phyloP scores from a whole-genome alignment of 2,888 invertebrate genomes.

The Nematopogon swammerdamellus region DNA sequence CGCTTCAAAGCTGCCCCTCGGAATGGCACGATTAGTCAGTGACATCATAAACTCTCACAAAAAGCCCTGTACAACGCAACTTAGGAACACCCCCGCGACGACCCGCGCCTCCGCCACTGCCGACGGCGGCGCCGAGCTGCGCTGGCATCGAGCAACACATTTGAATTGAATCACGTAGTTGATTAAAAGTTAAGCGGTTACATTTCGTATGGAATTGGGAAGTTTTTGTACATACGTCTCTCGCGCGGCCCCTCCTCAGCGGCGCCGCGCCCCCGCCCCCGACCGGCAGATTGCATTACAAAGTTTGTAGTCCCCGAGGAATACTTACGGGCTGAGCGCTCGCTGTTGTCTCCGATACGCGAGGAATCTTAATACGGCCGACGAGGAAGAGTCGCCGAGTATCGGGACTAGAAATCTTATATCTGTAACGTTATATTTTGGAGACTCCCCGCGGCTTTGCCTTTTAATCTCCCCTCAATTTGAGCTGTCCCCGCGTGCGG shows the following conservation, averaged over 20 bases:
- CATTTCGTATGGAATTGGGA: conserved; percentile 25
- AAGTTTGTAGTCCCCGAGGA: background rate
- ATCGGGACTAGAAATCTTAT: too few species aligned
- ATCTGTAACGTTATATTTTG: too few species aligned
- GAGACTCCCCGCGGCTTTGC: too few species aligned
- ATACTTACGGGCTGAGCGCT: background rate
- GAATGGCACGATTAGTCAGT: too few species aligned
- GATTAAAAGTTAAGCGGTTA: conserved; percentile 54
- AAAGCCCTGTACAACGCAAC: too few species aligned
- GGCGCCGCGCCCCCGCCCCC: background rate
- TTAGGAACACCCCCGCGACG: background rate
- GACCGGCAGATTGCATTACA: background rate
- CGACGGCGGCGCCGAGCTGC: conserved; percentile 10
- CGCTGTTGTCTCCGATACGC: background rate
- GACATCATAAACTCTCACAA: too few species aligned
- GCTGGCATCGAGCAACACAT: conserved; percentile 35
- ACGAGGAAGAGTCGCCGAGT: too few species aligned
- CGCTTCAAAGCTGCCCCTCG: too few species aligned
- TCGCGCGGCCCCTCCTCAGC: too few species aligned
- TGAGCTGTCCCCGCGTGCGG: too few species aligned
- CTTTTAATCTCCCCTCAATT: too few species aligned
- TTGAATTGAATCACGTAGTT: conserved; percentile 54
- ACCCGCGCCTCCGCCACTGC: background rate
- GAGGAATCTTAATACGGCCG: background rate
- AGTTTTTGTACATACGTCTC: background rate